Evolutionary conservation across 2,113 vertebrate genomes (phyloP).

Genomic region (Tinamus guttatus): DNA sequence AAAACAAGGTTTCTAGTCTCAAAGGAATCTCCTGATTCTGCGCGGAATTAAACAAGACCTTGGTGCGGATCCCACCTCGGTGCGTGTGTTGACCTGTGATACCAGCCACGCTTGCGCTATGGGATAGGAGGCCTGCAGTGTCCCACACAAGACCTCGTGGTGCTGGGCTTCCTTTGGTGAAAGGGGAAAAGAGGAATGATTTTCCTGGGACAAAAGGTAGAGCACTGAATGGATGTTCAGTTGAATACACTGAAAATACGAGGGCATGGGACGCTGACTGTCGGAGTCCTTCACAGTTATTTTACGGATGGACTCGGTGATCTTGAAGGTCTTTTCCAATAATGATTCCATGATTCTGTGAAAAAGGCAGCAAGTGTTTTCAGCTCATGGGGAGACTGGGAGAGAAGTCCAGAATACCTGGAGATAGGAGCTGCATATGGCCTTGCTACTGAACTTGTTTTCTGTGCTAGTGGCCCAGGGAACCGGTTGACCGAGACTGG

Average conservation of each 20-base stretch:
- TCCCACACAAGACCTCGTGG: not conserved
- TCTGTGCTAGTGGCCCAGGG: not conserved
- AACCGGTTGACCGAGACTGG: not conserved
- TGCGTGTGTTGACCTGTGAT: no score
- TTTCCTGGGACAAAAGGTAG: not conserved
- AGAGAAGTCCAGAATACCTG: not conserved
- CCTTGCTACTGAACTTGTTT: not conserved
- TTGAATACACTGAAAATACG: not conserved
- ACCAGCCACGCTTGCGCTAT: no score
- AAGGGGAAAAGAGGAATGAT: not conserved
- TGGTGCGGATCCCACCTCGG: no score
- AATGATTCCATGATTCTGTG: no score
- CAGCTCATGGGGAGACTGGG: not conserved
- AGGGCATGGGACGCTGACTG: not conserved
- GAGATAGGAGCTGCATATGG: not conserved
- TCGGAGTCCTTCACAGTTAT: accelerated
- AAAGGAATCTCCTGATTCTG: no score
- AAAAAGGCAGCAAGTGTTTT: not conserved
- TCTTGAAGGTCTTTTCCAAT: no score
- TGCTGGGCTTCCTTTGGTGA: not conserved
- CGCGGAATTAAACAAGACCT: no score
- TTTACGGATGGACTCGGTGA: no score
- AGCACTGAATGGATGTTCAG: not conserved
- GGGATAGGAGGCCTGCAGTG: not conserved
- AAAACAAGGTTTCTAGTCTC: no score